Conservation (phyloP, 2,797 vertebrate genomes). For the Sciurus carolinensis region DNA sequence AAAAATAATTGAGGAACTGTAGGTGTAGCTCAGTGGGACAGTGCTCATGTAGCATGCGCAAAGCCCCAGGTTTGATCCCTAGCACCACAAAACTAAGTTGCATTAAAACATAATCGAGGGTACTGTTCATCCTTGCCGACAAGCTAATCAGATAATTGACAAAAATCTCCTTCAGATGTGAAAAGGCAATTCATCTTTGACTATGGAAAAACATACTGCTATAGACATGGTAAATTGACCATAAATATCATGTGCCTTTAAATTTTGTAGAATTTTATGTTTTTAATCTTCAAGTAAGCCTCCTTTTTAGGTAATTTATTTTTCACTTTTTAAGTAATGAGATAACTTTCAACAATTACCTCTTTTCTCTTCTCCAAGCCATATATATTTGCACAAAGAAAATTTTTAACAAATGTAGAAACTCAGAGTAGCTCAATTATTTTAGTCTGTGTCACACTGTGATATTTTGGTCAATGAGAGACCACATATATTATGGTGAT, state of each 20-base stretch:
- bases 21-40: too few relatives aligned
- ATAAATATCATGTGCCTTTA: background rate
- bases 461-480: background rate
- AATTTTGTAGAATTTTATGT: background rate
- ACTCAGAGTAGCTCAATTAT: background rate
- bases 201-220: background rate
- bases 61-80: too few relatives aligned
- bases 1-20: too few relatives aligned
- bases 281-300: background rate
- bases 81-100: too few relatives aligned
- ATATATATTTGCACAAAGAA: background rate
- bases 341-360: background rate
- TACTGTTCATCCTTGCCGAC: background rate
- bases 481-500: background rate
- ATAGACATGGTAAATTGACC: background rate
- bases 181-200: background rate
- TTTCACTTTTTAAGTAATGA: conserved; percentile 31
- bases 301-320: background rate
- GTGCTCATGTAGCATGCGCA: too few relatives aligned
- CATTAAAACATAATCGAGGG: background rate
- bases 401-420: background rate
- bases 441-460: background rate
- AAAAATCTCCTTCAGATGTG: background rate
- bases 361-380: background rate
- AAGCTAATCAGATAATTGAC: background rate